Evolutionary conservation across 2,113 vertebrate species (phyloP).

Genomic region (Manacus vitellinus): DNA sequence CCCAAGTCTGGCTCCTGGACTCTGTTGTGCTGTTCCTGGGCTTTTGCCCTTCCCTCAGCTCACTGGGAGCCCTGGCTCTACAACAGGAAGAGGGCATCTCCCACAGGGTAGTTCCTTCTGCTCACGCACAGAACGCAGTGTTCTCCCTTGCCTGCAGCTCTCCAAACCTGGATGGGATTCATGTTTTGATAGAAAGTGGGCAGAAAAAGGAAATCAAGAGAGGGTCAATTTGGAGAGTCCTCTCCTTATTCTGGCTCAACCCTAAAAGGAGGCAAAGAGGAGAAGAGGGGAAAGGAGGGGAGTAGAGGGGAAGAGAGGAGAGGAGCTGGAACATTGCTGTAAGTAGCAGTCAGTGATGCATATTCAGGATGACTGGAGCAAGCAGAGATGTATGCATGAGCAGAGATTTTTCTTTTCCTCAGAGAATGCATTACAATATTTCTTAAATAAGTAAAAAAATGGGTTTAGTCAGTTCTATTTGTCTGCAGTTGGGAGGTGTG

Average conservation of each 20-base stretch:
- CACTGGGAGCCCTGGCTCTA: background rate
- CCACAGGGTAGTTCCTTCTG: background rate
- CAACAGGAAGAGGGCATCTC: background rate
- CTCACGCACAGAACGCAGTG: background rate
- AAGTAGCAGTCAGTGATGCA: background rate
- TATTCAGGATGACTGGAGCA: slow-evolving; percentile 1
- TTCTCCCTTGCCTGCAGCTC: background rate
- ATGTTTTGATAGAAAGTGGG: background rate
- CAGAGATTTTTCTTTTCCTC: slow-evolving; percentile 1
- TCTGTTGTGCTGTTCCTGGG: background rate
- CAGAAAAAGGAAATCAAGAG: background rate
- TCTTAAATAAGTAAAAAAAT: background rate
- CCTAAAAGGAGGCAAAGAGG: background rate
- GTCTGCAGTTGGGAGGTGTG: background rate
- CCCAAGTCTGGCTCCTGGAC: background rate
- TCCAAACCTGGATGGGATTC: background rate
- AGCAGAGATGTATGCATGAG: background rate
- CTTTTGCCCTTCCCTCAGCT: background rate
- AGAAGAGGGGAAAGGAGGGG: background rate
- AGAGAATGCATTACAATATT: background rate
- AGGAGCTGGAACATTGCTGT: background rate
- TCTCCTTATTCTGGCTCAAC: background rate
- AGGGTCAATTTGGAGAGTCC: background rate
- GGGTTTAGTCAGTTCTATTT: background rate
- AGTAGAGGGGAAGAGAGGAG: background rate